Evolutionary conservation across 2,113 vertebrate species (phyloP).

Genomic region (Thamnaconus septentrionalis): DNA sequence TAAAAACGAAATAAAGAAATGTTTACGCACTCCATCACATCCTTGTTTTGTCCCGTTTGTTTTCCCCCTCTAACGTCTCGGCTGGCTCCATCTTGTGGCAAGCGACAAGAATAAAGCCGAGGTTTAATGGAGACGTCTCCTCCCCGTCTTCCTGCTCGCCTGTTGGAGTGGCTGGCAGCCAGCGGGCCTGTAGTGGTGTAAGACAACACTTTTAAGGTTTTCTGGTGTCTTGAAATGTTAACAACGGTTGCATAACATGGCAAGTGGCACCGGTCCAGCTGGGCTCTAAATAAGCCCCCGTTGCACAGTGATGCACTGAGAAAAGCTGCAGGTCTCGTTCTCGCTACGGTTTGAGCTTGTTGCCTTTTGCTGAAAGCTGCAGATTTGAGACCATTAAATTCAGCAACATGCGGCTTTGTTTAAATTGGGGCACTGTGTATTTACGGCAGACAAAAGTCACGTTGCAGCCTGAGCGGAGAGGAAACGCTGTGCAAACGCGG

Average conservation of each 20-base stretch:
- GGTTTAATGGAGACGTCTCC: slow-evolving; percentile 1
- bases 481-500: not conserved
- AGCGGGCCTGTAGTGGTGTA: slow-evolving; percentile 41
- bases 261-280: slow-evolving; percentile 35
- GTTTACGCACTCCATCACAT: not conserved
- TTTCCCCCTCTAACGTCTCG: slow-evolving; percentile 5
- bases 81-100: slow-evolving; percentile 66
- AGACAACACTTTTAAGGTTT: slow-evolving; percentile 48
- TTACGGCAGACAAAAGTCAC: not conserved
- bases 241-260: slow-evolving; percentile 51
- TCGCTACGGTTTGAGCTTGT: slow-evolving; percentile 26
- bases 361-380: slow-evolving; percentile 41
- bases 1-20: slow-evolving; percentile 48
- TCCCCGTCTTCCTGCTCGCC: slow-evolving; percentile 34
- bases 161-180: slow-evolving; percentile 36
- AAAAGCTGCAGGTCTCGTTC: slow-evolving; percentile 7
- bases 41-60: not conserved
- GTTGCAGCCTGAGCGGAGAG: not conserved
- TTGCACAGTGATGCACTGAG: slow-evolving; percentile 16
- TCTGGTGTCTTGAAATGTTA: slow-evolving; percentile 26
- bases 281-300: slow-evolving; percentile 38
- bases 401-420: slow-evolving; percentile 45
- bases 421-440: slow-evolving; percentile 19
- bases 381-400: slow-evolving; percentile 55
- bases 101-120: slow-evolving; percentile 16